These are phyloP conservation scores for Oxycera nigricornis DNA, from an alignment of 2,888 invertebrate genomes.

Conservation along the genomic window DNA sequence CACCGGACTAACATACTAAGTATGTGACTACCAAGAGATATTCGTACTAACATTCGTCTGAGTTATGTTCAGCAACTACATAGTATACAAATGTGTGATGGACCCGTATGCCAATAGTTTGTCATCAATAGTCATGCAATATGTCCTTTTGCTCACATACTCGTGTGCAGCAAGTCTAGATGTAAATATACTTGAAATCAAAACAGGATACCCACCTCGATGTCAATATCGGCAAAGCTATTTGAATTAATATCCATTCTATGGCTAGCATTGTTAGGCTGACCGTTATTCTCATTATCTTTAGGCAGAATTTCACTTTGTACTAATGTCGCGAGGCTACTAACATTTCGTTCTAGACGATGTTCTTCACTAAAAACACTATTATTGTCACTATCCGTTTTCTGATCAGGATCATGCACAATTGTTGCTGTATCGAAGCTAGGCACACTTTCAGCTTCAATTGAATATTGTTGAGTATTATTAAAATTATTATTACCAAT, in stretches of 20 bases:
- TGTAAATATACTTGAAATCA: neutral
- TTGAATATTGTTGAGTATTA: neutral
- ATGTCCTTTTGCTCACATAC: neutral
- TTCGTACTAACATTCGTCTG: neutral
- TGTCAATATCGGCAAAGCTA: neutral
- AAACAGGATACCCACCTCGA: constrained; percentile 34
- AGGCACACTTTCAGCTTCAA: neutral
- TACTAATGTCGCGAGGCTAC: neutral
- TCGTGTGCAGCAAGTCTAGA: no score
- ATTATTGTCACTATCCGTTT: neutral
- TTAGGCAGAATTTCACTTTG: constrained; percentile 6
- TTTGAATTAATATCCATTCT: constrained; percentile 6
- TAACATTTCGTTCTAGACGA: neutral
- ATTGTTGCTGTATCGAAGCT: neutral
- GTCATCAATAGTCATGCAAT: neutral
- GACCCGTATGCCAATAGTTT: constrained; percentile 38
- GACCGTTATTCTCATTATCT: constrained; percentile 12
- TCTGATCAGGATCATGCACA: neutral
- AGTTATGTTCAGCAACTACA: neutral
- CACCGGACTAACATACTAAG: constrained; percentile 21
- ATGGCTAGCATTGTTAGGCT: constrained; percentile 22
- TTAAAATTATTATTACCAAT: neutral
- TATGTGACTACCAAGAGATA: constrained; percentile 8
- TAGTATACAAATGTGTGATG: neutral
- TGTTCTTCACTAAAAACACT: constrained; percentile 6